Evolutionary conservation across 2,888 invertebrate species (phyloP), one percentile per base, ranked within the genome.

Genomic region (Oscheius sp.): DNA sequence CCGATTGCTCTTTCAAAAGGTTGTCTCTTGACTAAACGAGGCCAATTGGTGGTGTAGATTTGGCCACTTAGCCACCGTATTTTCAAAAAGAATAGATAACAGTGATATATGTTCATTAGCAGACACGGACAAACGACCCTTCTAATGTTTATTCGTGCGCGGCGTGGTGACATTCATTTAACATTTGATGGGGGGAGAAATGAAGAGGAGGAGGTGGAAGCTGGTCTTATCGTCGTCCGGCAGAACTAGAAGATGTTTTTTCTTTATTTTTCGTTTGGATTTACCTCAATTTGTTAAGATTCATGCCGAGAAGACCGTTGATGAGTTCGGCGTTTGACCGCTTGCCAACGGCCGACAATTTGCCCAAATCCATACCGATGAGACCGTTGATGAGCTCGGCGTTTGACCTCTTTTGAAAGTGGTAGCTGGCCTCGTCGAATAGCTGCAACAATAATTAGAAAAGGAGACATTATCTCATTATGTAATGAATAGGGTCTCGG

Each of bases 351-450:
- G 82, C 82, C 16, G 80, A 80, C 69, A 85, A 74, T 70, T 85
- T 81, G 75, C 83, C 80, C 73, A 87, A 76, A 72, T 86, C 87
- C 87, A 87, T 87, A 49, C 86, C 86, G 70, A 87, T 86, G 43
- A 87, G 79, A 16, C 87, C 87, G 73, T 87, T 87, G 76, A 87
- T 86, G 45, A 87, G 81, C 70, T 87, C 87, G 52, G 87, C 87
- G 69, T 87, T 87, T 49, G 81, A 76, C 29, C 84, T 76, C 75
- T 85, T 85, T 69, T 78, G 79, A 61, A 77, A 79, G 46, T 78
- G 70, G 61, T 76, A 78, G 66, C 74, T 76, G 18, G 53, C 69
- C 55, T 69, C 69, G 35, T 69, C 69, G 69, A 56, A 69, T n/a
- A 69, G 35, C 69, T 69, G 55, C n/a, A 69, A 69, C 21, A 3